Evolutionary conservation across 1,140 invertebrate species (phyloP), one percentile per base, ranked within the genome.

Genomic region (Manduca sexta): DNA sequence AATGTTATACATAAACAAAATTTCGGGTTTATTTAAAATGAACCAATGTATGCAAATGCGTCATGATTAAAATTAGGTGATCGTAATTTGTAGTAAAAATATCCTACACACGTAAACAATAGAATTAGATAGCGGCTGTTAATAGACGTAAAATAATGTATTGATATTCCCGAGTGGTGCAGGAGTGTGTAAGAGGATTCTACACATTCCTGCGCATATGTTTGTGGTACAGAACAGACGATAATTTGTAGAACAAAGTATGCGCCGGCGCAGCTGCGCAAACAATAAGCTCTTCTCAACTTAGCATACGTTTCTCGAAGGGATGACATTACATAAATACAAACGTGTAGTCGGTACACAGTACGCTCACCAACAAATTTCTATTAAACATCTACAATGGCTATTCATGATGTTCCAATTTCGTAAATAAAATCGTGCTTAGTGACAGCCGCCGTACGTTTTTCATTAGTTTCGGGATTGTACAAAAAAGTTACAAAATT

Each of bases 181-280:
- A 48, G 41, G 17, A 33, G 42, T 21, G 38, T 35, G 29, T 39
- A 35, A 49, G 50, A 61, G 53, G 59, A 64, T 61, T 53, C 55
- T 63, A 56, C 53, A 63, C 66, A 73, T 72, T 74, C 66, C 62
- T 58, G 44, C 61, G 39, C 45, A 44, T n/a, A 14, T 51, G 56
- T 64, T 50, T 52, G 65, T 60, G 63, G 45, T 54, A 53, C 56
- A 63, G 57, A 65, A 53, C 56, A 63, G 57, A 65, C 67, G 78
- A 72, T 84, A 84, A 84, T 84, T 79, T 69, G 46, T 56, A 75
- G 79, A 81, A 81, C 79, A 82, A 84, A 84, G 81, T 70, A 56
- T 69, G 63, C 59, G 41, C 51, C 52, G 49, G 46, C 52, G 67
- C 78, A 82, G 75, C 78, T 83, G 78, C 67, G 63, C 67, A 81